These are phyloP conservation scores for Ashinkailepas kermadecensis DNA, from an alignment of 2,888 invertebrate species.

Conservation along the genomic window DNA sequence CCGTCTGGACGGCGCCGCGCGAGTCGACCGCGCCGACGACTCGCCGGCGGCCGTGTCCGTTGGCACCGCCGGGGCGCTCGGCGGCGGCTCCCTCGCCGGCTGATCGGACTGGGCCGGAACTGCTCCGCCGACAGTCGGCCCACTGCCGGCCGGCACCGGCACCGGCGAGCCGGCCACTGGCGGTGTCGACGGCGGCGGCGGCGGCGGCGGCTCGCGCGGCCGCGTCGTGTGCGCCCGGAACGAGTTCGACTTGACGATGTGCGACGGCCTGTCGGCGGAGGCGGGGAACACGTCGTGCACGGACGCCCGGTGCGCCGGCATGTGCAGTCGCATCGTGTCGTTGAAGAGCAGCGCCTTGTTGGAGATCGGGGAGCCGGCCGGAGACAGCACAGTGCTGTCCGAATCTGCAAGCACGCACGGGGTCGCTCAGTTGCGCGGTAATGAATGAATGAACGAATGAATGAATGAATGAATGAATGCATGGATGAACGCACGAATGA, in stretches of 20 bases:
- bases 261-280: slow-evolving; percentile 48
- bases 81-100: slow-evolving; percentile 48
- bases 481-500: too few relatives aligned
- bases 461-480: too few relatives aligned
- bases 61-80: slow-evolving; percentile 32
- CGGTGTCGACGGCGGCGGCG: slow-evolving; percentile 38
- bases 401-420: not conserved
- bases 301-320: slow-evolving; percentile 40
- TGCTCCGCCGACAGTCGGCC: too few relatives aligned
- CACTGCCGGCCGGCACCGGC: too few relatives aligned
- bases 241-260: slow-evolving; percentile 52
- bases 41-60: not conserved
- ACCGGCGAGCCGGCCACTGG: too few relatives aligned
- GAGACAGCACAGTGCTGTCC: not conserved
- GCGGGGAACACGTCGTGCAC: slow-evolving; percentile 29
- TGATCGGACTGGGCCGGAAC: too few relatives aligned
- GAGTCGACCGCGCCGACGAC: not conserved
- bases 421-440: too few relatives aligned
- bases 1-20: not conserved
- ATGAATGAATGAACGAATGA: too few relatives aligned
- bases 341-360: slow-evolving; percentile 55
- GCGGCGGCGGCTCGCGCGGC: slow-evolving; percentile 49
- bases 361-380: slow-evolving; percentile 44
- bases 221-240: slow-evolving; percentile 36
- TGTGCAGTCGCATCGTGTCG: slow-evolving; percentile 75